Evolutionary conservation across 2,888 invertebrate genomes (phyloP), one percentile per base, ranked within the genome.

Genomic region (Panorpa germanica): DNA sequence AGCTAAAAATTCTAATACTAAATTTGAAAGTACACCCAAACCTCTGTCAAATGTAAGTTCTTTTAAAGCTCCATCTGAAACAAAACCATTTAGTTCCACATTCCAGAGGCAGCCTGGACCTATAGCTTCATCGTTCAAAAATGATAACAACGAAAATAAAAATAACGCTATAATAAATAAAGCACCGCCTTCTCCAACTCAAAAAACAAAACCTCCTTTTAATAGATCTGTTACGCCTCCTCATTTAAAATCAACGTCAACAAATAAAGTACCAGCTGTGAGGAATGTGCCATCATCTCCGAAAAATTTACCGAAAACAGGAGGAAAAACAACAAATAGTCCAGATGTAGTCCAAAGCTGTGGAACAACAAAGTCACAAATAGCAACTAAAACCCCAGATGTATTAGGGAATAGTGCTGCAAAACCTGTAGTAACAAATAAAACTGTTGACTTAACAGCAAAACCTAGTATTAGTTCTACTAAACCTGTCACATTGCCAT

Each of bases 341-440:
- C 76, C 76, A 0, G 76, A 77, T 45, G 49, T 77, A 17, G 75
- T 76, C 4, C 72, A 73, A 0, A 75, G 75, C 43, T 76, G 76
- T 45, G 66, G 67, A 1, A 53, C 57, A n/a, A 51, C 52, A 1
- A 59, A 36, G n/a, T 41, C 60, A 16, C 46, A 50, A 9, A 57
- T 60, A 29, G 56, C 54, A 12, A 50, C 57, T 1, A 70, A 72
- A 48, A 63, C 70, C 0, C 68, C 69, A 0, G 69, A 68, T 41
- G 63, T 70, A n/a, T 54, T 69, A 14, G 66, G 61, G 32, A 59
- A 59, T 39, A 60, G n/a, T n/a, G n/a, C n/a, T n/a, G n/a, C n/a
- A n/a, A n/a, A n/a, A n/a, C n/a, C n/a, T n/a, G n/a, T n/a, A n/a
- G n/a, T n/a, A n/a, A n/a, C n/a, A n/a, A n/a, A n/a, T n/a, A n/a